Base-by-base conservation (phyloP, 2,113 vertebrate genomes). In the Salminus brasiliensis region DNA sequence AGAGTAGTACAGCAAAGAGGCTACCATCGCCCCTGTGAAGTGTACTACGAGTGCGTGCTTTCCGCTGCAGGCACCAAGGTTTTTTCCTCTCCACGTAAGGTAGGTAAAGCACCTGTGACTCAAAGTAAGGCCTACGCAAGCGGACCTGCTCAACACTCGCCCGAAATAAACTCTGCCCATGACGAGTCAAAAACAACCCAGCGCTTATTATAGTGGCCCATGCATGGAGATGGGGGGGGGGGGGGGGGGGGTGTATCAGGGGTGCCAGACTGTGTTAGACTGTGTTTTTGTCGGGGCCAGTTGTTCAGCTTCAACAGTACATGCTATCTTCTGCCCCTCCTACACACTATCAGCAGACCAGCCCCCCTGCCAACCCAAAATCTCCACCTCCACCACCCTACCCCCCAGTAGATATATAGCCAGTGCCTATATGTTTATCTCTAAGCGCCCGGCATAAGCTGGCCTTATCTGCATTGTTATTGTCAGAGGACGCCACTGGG, bases 91-190 rank as follows among this genome's bases (percentile, higher is more conserved):
- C 39, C 4, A 27, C 7, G n/a, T n/a, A n/a, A n/a, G n/a, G n/a
- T n/a, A n/a, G n/a, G n/a, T n/a, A n/a, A n/a, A n/a, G n/a, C 3
- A 36, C 36, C 71, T 67, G 32, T 55, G 36, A 39, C 63, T 78
- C 29, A 67, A 43, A 81, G 57, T 75, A 79, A 84, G 45, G 69
- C 55, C 32, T 75, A 63, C 65, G 79, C 83, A 82, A 74, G 36
- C 65, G 25, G 78, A 85, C 88, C 85, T 85, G 89, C 88, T 89
- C 89, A 87, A 76, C 84, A 0, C 1, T n/a, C 45, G 39, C 85
- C 90, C 88, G 91, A 93, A 94, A 94, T 94, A 87, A 93, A 88
- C 88, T 36, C 74, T 60, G 86, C 29, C 89, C 88, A 88, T 86
- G 88, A 86, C 73, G 83, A 89, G 86, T 74, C 29, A 87, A 79